These are phyloP conservation scores for Fragum whitleyi DNA, from an alignment of 2,888 invertebrate species.

Conservation along the genomic window DNA sequence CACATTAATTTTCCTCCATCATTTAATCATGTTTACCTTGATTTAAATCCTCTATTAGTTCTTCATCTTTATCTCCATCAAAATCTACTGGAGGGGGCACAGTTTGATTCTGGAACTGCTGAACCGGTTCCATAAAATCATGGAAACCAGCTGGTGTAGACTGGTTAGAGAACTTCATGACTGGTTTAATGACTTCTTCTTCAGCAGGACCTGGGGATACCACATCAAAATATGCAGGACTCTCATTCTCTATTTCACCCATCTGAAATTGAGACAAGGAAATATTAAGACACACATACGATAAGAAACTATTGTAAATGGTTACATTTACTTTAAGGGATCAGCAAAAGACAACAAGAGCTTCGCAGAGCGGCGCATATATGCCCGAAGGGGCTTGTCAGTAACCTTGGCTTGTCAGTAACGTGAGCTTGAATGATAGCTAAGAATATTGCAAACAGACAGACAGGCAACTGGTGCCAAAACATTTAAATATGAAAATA, in stretches of 20 bases:
- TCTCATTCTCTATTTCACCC: conserved; percentile 65
- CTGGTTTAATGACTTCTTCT: conserved; percentile 3
- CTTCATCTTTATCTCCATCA: neutral
- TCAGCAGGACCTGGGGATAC: neutral
- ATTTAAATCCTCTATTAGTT: conserved; percentile 3
- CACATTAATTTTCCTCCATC: too few relatives aligned
- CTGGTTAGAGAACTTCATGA: neutral
- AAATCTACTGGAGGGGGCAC: neutral
- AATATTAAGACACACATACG: too few relatives aligned
- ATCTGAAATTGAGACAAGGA: conserved; percentile 38
- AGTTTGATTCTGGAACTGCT: conserved; percentile 3
- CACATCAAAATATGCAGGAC: conserved; percentile 42
- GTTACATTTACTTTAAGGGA: too few relatives aligned
- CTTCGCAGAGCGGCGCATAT: too few relatives aligned
- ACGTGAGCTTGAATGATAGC: too few relatives aligned
- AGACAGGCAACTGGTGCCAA: too few relatives aligned
- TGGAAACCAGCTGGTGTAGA: conserved; percentile 1
- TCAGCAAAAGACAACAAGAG: too few relatives aligned
- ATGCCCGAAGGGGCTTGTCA: too few relatives aligned
- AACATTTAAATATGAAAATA: too few relatives aligned
- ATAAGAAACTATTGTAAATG: too few relatives aligned
- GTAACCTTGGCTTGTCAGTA: too few relatives aligned
- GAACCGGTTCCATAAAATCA: conserved; percentile 23
- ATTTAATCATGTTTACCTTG: neutral
- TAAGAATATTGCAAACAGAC: too few relatives aligned